A percentile compares a stretch with the other conserved stretches of the same genome.
These are phyloP conservation scores for Sminthurinus aureus DNA, from an alignment of 2,888 invertebrate genomes.

Conservation along the genomic window DNA sequence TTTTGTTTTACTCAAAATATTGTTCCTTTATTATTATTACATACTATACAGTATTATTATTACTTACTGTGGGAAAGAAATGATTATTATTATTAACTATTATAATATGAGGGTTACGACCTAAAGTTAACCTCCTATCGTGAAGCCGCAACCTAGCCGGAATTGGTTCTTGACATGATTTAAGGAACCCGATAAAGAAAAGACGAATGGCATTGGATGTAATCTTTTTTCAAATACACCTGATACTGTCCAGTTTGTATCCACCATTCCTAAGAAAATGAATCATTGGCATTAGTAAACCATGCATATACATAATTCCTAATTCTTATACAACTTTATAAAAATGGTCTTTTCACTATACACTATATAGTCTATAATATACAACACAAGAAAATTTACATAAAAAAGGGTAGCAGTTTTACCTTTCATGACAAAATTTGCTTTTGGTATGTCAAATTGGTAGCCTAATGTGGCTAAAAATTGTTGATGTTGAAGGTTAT, in stretches of 20 bases:
- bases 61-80: too few species aligned
- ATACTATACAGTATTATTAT: too few species aligned
- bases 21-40: background rate
- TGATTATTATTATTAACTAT: too few species aligned
- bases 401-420: slow-evolving; percentile 49
- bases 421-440: slow-evolving; percentile 94
- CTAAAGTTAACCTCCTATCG: slow-evolving; percentile 52
- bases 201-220: slow-evolving; percentile 55
- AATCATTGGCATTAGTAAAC: background rate
- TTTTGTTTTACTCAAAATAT: background rate
- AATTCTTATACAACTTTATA: background rate
- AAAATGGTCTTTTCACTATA: background rate
- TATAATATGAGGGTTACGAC: background rate
- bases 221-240: slow-evolving; percentile 56
- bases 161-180: slow-evolving; percentile 59
- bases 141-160: slow-evolving; percentile 54
- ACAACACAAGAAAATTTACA: background rate
- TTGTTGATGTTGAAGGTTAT: slow-evolving; percentile 84
- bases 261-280: slow-evolving; percentile 51
- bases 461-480: slow-evolving; percentile 91
- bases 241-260: slow-evolving; percentile 59
- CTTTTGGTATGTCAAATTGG: slow-evolving; percentile 93
- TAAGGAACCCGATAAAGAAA: slow-evolving; percentile 55
- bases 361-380: too few species aligned
- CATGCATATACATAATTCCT: background rate